Evolutionary conservation across 30 jellyfish, hydroid and myxozoan species (phyloP).

Genomic region (Chironex yamaguchii): DNA sequence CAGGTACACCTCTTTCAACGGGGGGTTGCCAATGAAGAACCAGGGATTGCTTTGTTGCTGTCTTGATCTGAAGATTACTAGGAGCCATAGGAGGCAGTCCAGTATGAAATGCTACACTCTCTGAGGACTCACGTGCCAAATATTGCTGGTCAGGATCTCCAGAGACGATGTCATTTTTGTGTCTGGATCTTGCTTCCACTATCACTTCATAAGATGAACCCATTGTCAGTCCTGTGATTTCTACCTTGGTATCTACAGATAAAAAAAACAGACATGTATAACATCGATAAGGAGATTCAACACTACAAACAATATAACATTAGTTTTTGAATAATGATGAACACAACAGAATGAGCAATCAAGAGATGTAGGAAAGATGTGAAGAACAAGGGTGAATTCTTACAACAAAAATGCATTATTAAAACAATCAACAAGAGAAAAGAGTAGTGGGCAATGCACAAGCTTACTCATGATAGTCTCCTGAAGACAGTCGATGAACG

Average conservation of each 20-base stretch:
- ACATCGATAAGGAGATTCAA: no score
- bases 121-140: conserved; percentile 17
- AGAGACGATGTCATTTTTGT: conserved; percentile 58
- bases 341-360: no score
- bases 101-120: conserved; percentile 29
- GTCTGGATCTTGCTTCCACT: conserved; percentile 65
- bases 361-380: no score
- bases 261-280: neutral
- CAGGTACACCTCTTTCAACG: conserved; percentile 56
- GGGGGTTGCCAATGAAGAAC: conserved; percentile 66
- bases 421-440: no score
- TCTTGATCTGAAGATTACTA: conserved; percentile 54
- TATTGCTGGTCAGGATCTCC: conserved; percentile 72
- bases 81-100: conserved; percentile 76
- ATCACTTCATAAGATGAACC: conserved; percentile 70
- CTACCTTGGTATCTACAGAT: neutral
- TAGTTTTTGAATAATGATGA: no score
- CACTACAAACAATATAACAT: no score
- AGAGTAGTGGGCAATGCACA: no score
- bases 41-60: conserved; percentile 64
- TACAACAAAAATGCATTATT: no score
- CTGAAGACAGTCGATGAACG: no score
- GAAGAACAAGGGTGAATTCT: no score
- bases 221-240: neutral
- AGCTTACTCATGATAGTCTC: no score